These are phyloP conservation scores for Panurus biarmicus DNA, from an alignment of 2,113 vertebrate species.

Conservation along the genomic window DNA sequence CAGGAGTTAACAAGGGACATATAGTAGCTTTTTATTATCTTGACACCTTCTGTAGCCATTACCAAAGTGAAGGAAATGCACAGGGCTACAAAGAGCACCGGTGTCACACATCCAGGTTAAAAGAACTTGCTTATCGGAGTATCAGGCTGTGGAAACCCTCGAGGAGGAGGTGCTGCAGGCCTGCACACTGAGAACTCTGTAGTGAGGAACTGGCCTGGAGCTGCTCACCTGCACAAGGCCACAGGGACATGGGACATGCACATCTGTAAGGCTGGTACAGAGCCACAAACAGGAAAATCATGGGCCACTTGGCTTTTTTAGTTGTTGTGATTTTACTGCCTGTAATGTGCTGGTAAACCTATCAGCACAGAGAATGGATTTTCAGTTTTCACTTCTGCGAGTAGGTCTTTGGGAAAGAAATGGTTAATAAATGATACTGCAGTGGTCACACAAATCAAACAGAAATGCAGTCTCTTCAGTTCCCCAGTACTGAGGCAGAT, in stretches of 20 bases:
- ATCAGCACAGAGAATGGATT: background rate
- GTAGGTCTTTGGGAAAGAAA: background rate
- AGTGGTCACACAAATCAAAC: background rate
- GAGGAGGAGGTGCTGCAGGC: background rate
- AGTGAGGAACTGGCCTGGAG: background rate
- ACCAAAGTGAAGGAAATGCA: background rate
- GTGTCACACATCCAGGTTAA: background rate
- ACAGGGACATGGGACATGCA: background rate
- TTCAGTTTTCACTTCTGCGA: background rate
- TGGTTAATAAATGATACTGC: fast-evolving
- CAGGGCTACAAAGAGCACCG: background rate
- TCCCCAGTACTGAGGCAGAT: background rate
- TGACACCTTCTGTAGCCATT: background rate
- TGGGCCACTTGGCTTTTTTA: background rate
- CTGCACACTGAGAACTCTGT: background rate
- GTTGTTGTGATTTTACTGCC: background rate
- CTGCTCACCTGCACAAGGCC: background rate
- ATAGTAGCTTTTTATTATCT: background rate
- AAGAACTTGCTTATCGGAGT: background rate
- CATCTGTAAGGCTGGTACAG: background rate
- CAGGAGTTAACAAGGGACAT: background rate
- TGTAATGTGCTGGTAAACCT: background rate
- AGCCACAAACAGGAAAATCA: background rate
- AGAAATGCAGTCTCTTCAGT: background rate
- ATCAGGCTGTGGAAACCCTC: background rate